Percentiles rank a stretch among this genome's conserved stretches.
These are phyloP conservation scores for Sinocyclocheilus grahami DNA, from an alignment of 2,113 vertebrate genomes.

Conservation along the genomic window DNA sequence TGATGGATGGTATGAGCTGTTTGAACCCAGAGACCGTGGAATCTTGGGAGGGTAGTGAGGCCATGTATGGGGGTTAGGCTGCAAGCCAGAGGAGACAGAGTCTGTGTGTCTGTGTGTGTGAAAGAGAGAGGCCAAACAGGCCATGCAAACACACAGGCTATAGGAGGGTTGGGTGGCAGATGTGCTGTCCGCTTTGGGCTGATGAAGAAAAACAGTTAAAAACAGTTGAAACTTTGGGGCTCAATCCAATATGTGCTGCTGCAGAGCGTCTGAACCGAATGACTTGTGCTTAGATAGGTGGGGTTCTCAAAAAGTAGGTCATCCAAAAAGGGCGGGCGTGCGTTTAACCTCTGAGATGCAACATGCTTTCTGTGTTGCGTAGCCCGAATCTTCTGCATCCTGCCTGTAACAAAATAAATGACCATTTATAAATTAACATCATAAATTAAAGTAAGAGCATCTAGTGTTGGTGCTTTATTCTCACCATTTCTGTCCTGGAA, in stretches of 20 bases:
- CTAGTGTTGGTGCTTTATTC: neutral
- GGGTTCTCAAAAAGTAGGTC: slow-evolving; percentile 58
- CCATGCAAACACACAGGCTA: slow-evolving; percentile 39
- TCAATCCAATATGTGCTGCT: slow-evolving; percentile 13
- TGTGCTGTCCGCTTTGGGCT: slow-evolving; percentile 41
- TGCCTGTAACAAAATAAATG: neutral
- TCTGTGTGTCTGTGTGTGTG: slow-evolving; percentile 34
- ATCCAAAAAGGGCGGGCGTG: slow-evolving; percentile 44
- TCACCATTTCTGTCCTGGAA: neutral
- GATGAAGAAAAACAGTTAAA: slow-evolving; percentile 33
- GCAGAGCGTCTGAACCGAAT: slow-evolving; percentile 36
- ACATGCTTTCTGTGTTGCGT: slow-evolving; percentile 40
- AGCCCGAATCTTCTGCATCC: neutral
- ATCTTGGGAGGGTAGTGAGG: slow-evolving; percentile 39
- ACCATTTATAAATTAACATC: neutral
- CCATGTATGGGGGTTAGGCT: slow-evolving; percentile 41
- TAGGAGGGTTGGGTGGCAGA: slow-evolving; percentile 53
- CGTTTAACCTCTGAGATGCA: slow-evolving; percentile 35
- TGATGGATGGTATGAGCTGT: neutral
- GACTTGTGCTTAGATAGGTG: slow-evolving; percentile 49
- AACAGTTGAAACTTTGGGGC: slow-evolving; percentile 26
- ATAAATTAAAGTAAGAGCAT: neutral
- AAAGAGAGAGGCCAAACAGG: slow-evolving; percentile 46
- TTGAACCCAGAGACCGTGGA: slow-evolving; percentile 38
- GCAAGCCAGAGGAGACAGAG: slow-evolving; percentile 25